Percentiles rank a stretch among this genome's conserved stretches.
Conservation (phyloP, 2,797 vertebrate species). For the Meriones psammophilus region DNA sequence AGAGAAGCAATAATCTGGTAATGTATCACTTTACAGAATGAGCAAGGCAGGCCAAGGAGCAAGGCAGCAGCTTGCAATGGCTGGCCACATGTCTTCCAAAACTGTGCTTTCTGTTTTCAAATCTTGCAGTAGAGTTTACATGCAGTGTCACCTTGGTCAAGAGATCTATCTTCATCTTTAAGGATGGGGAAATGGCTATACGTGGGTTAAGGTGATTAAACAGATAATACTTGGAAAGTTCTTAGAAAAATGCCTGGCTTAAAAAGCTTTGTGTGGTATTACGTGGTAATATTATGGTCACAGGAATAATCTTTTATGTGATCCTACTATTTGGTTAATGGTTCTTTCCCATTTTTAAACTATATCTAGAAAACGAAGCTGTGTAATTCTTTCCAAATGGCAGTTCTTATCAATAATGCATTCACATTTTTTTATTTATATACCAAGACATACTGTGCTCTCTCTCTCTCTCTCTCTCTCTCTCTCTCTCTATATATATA, state of each 20-base stretch:
- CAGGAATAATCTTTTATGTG: neutral
- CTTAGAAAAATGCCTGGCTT: neutral
- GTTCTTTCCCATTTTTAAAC: neutral
- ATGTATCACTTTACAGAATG: neutral
- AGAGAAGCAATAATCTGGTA: neutral
- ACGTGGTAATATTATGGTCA: neutral
- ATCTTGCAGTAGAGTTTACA: neutral
- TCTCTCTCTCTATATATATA: too few relatives aligned
- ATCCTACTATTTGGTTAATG: conserved; percentile 18
- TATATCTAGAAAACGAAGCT: neutral
- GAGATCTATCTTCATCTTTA: neutral
- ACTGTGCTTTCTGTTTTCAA: neutral
- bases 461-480: too few relatives aligned
- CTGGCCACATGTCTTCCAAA: neutral
- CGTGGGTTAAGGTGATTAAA: neutral
- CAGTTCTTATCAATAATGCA: conserved; percentile 19
- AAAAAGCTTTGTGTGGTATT: neutral
- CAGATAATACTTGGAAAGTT: neutral
- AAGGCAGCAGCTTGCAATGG: neutral
- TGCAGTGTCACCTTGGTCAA: neutral
- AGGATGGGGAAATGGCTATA: neutral
- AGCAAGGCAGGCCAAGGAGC: neutral
- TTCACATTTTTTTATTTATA: conserved; percentile 3
- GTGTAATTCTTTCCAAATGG: conserved; percentile 36
- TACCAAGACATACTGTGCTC: neutral